Evolutionary conservation across 1,140 invertebrate genomes (phyloP), one percentile per base, ranked within the genome.

Genomic region (Neodiprion pinetum): DNA sequence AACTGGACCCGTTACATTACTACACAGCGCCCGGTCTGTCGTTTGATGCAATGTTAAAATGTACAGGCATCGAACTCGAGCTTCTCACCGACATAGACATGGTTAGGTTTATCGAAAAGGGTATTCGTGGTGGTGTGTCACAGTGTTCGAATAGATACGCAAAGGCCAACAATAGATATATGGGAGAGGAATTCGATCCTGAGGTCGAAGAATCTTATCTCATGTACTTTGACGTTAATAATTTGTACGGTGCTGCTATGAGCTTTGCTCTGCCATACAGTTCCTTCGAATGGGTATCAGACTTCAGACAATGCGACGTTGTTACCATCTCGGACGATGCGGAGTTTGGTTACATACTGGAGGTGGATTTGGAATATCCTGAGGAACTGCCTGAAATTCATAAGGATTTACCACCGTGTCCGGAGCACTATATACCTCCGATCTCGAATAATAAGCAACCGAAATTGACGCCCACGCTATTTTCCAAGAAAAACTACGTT

Each of bases 281-380:
- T 7, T 70, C 76, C 11, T 86, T 81, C 79, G 10, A 79, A 66
- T 87, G 80, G 81, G 23, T 82, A 5, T 75, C 71, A 28, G 14
- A 76, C 48, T 40, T 40, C 28, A 40, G 28, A 40, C 21, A 71
- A 21, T 65, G 85, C 71, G 76, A 85, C 78, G 78, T 81, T 73
- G 66, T 76, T 68, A 79, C 80, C 77, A 80, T 87, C 67, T 48
- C 80, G 21, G 78, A 88, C 76, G 81, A 89, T 83, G 78, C 82
- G 67, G 48, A 78, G 17, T 76, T 76, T 53, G 90, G 91, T 5
- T 92, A 88, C 75, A 88, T 92, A 68, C 80, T 92, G 65, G 90
- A 92, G 72, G 74, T 79, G 12, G 77, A 78, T 71, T 88, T 90
- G 40, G 28, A 40, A 40, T 5, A 3, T 1, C 28, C 1, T 40